Evolutionary conservation across 2,113 vertebrate genomes (phyloP).

Genomic region (Motacilla alba): DNA sequence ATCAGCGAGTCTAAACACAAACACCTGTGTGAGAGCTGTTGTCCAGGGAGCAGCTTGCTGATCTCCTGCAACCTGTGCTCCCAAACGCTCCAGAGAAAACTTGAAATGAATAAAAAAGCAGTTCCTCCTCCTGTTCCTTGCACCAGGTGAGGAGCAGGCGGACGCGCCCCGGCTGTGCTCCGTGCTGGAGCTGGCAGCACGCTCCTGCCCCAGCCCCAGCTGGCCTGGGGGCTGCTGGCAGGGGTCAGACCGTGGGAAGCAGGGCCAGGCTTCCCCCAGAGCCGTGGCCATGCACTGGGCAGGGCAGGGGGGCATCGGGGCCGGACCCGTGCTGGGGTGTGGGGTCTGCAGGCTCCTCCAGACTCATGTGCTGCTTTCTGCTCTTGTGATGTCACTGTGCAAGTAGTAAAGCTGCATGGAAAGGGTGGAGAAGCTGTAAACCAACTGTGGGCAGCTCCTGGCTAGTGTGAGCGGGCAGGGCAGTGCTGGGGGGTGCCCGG

Average conservation of each 20-base stretch:
- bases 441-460: rapidly evolving
- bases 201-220: neutral
- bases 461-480: neutral
- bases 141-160: neutral
- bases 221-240: neutral
- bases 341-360: neutral
- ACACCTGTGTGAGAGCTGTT: neutral
- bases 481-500: neutral
- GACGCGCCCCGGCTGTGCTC: rapidly evolving
- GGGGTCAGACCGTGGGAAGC: rapidly evolving
- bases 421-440: neutral
- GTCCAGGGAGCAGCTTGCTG: rapidly evolving
- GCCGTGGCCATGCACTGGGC: rapidly evolving
- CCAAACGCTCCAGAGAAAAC: rapidly evolving
- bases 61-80: neutral
- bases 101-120: rapidly evolving
- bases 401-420: neutral
- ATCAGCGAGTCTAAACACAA: rapidly evolving
- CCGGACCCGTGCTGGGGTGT: rapidly evolving
- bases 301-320: too few species aligned
- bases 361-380: rapidly evolving
- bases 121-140: neutral
- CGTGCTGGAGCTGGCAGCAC: neutral
- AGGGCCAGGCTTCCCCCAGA: neutral
- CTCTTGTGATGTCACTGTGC: rapidly evolving